Evolutionary conservation across 2,888 invertebrate species (phyloP).

Genomic region (Apoda limacodes): DNA sequence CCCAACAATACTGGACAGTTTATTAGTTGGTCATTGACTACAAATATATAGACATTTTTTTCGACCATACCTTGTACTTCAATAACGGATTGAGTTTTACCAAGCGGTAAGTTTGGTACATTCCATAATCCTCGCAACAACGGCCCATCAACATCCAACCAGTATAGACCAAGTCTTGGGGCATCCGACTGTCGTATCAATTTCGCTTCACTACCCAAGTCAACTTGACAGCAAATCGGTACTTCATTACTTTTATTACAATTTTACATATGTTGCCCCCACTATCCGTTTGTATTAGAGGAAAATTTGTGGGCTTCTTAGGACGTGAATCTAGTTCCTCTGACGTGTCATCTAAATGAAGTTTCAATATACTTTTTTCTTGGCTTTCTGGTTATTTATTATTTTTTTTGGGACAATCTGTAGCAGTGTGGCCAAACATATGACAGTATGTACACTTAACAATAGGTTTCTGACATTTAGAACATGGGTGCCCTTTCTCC

Average conservation of each 20-base stretch:
- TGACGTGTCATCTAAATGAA: no score
- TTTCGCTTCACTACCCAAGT: conserved; percentile 19
- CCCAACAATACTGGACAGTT: conserved; percentile 11
- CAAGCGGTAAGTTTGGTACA: conserved; percentile 15
- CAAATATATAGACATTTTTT: conserved; percentile 12
- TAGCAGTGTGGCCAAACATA: conserved; percentile 4
- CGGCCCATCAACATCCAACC: conserved; percentile 10
- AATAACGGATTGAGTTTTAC: conserved; percentile 5
- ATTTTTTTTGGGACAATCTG: no score
- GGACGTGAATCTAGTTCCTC: no score
- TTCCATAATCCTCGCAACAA: conserved; percentile 17
- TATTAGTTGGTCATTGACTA: conserved; percentile 15
- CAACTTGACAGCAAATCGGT: conserved; percentile 5
- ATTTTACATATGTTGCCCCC: no score
- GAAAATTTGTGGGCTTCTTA: no score
- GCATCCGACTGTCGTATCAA: conserved; percentile 16
- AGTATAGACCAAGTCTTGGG: conserved; percentile 10
- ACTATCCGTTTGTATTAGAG: no score
- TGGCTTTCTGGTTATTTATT: no score
- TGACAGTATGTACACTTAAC: conserved; percentile 8
- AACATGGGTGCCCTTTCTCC: conserved; percentile 5
- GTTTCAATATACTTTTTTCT: no score
- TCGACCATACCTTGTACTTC: conserved; percentile 17
- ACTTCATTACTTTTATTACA: conserved; percentile 11
- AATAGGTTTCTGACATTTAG: conserved; percentile 7